Evolutionary conservation across 53 echinoderm and acorn worm genomes (phyloP).

Genomic region (Echinometra lucunter): DNA sequence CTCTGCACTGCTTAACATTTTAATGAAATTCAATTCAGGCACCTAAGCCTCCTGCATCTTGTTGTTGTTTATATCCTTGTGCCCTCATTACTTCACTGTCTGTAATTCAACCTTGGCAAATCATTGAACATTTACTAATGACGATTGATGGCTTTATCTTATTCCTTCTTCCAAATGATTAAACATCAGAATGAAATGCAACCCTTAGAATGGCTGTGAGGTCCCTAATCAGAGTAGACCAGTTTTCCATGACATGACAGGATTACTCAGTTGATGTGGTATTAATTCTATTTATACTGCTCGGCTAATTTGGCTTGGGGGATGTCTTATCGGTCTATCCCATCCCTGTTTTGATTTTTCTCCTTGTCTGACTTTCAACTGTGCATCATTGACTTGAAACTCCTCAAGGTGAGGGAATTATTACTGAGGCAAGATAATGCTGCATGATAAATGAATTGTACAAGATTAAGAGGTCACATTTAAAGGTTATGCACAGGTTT

Average conservation of each 20-base stretch:
- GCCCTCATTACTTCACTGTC: neutral
- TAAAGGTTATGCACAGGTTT: no score
- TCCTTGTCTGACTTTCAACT: neutral
- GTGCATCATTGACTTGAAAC: conserved; percentile 15
- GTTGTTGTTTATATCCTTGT: no score
- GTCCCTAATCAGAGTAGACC: neutral
- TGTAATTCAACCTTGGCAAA: neutral
- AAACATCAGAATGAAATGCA: neutral
- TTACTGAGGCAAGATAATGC: neutral
- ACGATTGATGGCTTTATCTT: neutral
- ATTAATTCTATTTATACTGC: conserved; percentile 39
- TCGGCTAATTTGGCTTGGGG: conserved; percentile 8
- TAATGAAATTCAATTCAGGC: no score
- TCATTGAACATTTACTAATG: neutral
- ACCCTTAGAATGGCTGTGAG: neutral
- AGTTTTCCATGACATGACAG: conserved; percentile 11
- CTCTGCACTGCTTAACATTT: no score
- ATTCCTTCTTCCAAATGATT: neutral
- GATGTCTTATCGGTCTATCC: neutral
- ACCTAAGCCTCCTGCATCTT: no score
- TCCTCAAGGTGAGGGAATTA: neutral
- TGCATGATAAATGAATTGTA: conserved; percentile 3
- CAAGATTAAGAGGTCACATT: neutral
- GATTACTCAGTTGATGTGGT: conserved; percentile 6
- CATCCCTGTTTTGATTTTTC: neutral